Evolutionary conservation across 2,797 vertebrate species (phyloP).

Genomic region (Cyprinodon diabolis): DNA sequence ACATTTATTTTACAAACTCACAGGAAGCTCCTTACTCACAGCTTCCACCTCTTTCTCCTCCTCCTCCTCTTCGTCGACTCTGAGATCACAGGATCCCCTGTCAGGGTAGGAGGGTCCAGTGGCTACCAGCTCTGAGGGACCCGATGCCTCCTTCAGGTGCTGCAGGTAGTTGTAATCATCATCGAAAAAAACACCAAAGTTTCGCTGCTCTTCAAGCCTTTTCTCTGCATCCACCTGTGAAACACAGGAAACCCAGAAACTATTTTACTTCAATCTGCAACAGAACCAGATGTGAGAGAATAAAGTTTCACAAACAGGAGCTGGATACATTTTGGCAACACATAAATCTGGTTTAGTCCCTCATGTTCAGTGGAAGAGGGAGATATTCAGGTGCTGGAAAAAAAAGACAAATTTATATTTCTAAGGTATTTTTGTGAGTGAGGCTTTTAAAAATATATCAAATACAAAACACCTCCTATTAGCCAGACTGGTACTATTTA

Average conservation of each 20-base stretch:
- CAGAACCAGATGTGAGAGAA: background rate
- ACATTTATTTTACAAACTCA: slow-evolving; percentile 69
- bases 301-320: background rate
- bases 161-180: slow-evolving; percentile 97
- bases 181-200: slow-evolving; percentile 94
- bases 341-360: too few species aligned
- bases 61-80: slow-evolving; percentile 61
- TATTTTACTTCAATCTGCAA: background rate
- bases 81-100: slow-evolving; percentile 43
- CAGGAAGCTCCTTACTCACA: slow-evolving; percentile 59
- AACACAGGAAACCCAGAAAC: background rate
- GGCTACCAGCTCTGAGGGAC: slow-evolving; percentile 83
- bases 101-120: slow-evolving; percentile 32
- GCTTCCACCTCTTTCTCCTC: slow-evolving; percentile 26
- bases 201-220: slow-evolving; percentile 86
- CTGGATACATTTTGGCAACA: background rate
- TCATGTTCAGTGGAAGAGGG: too few species aligned
- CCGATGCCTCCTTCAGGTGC: slow-evolving; percentile 88
- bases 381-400: too few species aligned
- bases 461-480: too few species aligned
- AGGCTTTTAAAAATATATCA: too few species aligned
- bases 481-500: too few species aligned
- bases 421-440: too few species aligned
- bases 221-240: slow-evolving; percentile 81
- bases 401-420: too few species aligned